These are phyloP conservation scores for Habrosyne pyritoides DNA, from an alignment of 2,888 invertebrate genomes.

Conservation along the genomic window DNA sequence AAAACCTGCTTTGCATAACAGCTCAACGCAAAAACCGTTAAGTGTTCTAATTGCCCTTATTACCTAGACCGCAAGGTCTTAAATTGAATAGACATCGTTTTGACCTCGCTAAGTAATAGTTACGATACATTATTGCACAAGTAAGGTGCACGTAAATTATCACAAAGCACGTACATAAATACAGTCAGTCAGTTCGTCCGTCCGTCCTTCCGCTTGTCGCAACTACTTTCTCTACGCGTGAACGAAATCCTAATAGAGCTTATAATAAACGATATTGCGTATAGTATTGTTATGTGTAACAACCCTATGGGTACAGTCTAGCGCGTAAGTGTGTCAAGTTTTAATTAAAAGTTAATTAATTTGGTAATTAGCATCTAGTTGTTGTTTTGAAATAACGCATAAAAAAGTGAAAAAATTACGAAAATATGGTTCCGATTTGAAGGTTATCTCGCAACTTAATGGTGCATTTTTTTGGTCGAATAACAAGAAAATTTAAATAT, in stretches of 20 bases:
- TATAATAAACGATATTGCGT: slow-evolving; percentile 32
- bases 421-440: too few relatives aligned
- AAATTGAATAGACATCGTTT: slow-evolving; percentile 24
- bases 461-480: too few relatives aligned
- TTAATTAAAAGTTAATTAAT: slow-evolving; percentile 52
- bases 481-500: too few relatives aligned
- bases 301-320: slow-evolving; percentile 51
- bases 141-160: slow-evolving; percentile 50
- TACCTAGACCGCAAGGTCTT: slow-evolving; percentile 26
- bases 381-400: too few relatives aligned
- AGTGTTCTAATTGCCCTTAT: slow-evolving; percentile 23
- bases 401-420: too few relatives aligned
- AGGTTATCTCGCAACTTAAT: too few relatives aligned
- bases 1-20: slow-evolving; percentile 31
- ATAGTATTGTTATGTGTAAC: slow-evolving; percentile 28
- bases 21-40: slow-evolving; percentile 24
- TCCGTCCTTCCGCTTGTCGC: slow-evolving; percentile 64
- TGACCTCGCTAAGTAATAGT: slow-evolving; percentile 21
- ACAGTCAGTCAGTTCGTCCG: slow-evolving; percentile 40
- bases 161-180: slow-evolving; percentile 58
- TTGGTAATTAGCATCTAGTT: slow-evolving; percentile 9
- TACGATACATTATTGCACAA: slow-evolving; percentile 42
- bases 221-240: slow-evolving; percentile 73
- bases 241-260: slow-evolving; percentile 49
- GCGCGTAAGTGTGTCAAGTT: slow-evolving; percentile 60